Base-by-base conservation (phyloP, 2,113 vertebrate species). In the Grantiella picta region DNA sequence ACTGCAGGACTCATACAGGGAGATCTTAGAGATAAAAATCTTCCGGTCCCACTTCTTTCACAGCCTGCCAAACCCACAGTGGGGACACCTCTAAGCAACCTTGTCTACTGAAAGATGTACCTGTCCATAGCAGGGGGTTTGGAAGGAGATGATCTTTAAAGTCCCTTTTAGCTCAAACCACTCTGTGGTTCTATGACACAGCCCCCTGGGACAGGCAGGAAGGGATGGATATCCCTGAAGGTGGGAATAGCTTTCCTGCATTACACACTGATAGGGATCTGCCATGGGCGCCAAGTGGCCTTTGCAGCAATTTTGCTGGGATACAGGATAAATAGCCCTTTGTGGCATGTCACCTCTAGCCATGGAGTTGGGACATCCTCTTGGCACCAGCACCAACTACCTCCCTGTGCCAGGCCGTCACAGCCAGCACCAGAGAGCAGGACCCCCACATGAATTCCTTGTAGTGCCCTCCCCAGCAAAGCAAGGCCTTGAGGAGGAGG, bases 221-320 rank as follows among this genome's bases (percentile, higher is more conserved):
- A 64, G 45, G 56, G 22, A 28, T 45, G 24, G 9, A 10, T 40
- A 71, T 21, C 27, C 25, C 21, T 35, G 27, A 64, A 88, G 0
- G 23, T 16, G 40, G 15, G 20, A 44, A 54, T 14, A 33, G 49
- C 65, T 81, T 90, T 89, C 27, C 79, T 77, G 60, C 50, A 63
- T 28, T 45, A 19, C 1, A 4, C 29, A 25, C n/a, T 57, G n/a
- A 65, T 0, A 0, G 20, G 16, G 52, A 76, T 25, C 7, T 5
- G n/a, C 40, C 57, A n/a, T 1, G 2, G 40, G 56, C 69, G 65
- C 31, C 33, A 57, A 68, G 28, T 9, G 19, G 31, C 49, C 53
- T 77, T 90, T 82, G 53, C 70, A 69, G 36, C 0, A 5, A n/a
- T 31, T 56, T 49, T 87, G 33, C 64, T 91, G 66, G 56, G 33